Conservation (phyloP, 2,888 invertebrate genomes). For the Tetrapedia diversipes region DNA sequence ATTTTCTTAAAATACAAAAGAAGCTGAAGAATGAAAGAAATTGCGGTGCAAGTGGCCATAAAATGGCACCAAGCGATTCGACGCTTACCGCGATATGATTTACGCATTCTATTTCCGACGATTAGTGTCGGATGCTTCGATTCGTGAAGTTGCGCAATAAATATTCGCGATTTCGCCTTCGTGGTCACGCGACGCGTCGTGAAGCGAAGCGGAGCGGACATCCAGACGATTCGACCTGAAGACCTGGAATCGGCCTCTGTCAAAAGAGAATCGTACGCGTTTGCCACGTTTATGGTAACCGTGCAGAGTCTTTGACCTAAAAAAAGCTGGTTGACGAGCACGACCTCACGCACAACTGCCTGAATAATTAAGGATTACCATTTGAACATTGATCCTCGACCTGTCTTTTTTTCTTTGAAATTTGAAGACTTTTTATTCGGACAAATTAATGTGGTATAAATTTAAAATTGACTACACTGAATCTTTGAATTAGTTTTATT, state of each 20-base stretch:
- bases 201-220: slow-evolving; percentile 33
- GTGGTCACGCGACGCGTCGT: slow-evolving; percentile 30
- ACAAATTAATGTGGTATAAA: no score
- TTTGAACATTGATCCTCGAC: background rate
- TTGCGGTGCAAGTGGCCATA: background rate
- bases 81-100: background rate
- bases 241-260: slow-evolving; percentile 63
- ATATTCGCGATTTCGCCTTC: slow-evolving; percentile 59
- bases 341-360: background rate
- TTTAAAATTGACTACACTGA: no score
- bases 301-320: slow-evolving; percentile 63
- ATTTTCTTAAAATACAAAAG: background rate
- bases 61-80: background rate
- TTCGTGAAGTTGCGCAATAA: slow-evolving; percentile 55
- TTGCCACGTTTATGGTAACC: slow-evolving; percentile 26
- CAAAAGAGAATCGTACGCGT: slow-evolving; percentile 58
- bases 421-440: background rate
- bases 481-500: no score
- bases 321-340: slow-evolving; percentile 51
- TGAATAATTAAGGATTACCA: background rate
- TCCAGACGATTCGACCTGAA: slow-evolving; percentile 61
- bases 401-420: no score
- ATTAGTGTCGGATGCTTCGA: slow-evolving; percentile 5
- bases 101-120: slow-evolving; percentile 6
- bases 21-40: background rate